A percentile compares a stretch with the other conserved stretches of the same genome.
phyloP scores from a whole-genome alignment of 2,888 invertebrate species.

The Tachystola acroxantha region DNA sequence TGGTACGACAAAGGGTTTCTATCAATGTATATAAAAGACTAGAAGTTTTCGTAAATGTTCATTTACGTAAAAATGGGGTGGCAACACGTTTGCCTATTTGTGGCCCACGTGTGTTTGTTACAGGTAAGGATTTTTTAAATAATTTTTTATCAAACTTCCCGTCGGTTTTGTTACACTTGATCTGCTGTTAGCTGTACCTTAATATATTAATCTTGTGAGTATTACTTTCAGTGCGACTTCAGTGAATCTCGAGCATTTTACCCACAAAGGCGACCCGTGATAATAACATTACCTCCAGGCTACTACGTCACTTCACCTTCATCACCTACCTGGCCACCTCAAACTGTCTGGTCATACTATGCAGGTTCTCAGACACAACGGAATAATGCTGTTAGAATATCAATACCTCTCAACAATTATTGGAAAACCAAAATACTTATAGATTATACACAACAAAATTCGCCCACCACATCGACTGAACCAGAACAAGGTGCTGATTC shows the following conservation, averaged over 20 bases:
- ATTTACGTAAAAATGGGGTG: conserved; percentile 38
- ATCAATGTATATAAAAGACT: conserved; percentile 47
- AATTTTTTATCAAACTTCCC: neutral
- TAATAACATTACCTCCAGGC: neutral
- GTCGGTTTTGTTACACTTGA: no score
- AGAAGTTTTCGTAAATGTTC: conserved; percentile 12
- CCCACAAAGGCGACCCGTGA: neutral
- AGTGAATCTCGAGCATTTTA: neutral
- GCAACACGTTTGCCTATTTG: conserved; percentile 26
- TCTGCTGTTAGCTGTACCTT: neutral
- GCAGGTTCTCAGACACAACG: no score
- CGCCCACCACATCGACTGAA: no score
- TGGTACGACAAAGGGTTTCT: conserved; percentile 35
- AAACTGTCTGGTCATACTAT: no score
- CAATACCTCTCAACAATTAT: no score
- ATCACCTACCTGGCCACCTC: no score
- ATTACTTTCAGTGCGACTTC: conserved; percentile 4
- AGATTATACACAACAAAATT: no score
- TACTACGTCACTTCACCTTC: neutral
- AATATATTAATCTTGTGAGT: no score
- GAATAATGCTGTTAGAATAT: no score
- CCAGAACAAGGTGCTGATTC: no score
- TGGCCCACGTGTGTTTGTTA: conserved; percentile 31
- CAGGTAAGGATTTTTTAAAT: conserved; percentile 44
- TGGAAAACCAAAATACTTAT: no score